Evolutionary conservation across 2,888 invertebrate genomes (phyloP).

Genomic region (Pyrgus malvae): DNA sequence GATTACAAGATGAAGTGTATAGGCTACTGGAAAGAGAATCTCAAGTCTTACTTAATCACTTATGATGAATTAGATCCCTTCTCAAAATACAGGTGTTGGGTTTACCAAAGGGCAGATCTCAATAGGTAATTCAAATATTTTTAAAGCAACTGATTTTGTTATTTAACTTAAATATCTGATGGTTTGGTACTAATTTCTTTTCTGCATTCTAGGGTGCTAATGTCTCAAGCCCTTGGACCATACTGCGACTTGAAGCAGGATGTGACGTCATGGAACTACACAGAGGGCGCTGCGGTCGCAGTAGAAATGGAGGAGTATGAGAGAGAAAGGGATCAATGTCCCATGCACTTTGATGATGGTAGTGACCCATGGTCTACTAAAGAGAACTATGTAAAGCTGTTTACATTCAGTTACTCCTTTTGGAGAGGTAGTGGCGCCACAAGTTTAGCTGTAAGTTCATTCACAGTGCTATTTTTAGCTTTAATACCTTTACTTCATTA

Average conservation of each 20-base stretch:
- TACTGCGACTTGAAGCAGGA: slow-evolving; percentile 95
- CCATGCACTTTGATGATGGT: slow-evolving; percentile 98
- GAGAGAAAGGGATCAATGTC: slow-evolving; percentile 96
- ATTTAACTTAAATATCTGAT: too few species aligned
- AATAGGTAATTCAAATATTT: slow-evolving; percentile 82
- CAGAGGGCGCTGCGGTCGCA: slow-evolving; percentile 96
- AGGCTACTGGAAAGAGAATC: slow-evolving; percentile 98
- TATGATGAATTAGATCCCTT: slow-evolving; percentile 98
- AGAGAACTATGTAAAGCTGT: slow-evolving; percentile 88
- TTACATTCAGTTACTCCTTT: slow-evolving; percentile 70
- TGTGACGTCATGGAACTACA: slow-evolving; percentile 93
- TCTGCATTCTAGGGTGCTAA: slow-evolving; percentile 64
- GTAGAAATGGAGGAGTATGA: slow-evolving; percentile 96
- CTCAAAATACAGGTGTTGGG: slow-evolving; percentile 98
- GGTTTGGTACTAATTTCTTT: neutral
- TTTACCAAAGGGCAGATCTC: slow-evolving; percentile 96
- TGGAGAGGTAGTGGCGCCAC: slow-evolving; percentile 57
- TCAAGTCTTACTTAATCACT: slow-evolving; percentile 97
- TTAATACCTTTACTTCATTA: slow-evolving; percentile 40
- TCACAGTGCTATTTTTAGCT: slow-evolving; percentile 43
- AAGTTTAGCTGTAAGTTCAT: slow-evolving; percentile 24
- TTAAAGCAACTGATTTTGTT: neutral
- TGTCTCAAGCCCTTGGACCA: slow-evolving; percentile 94
- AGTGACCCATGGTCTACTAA: slow-evolving; percentile 90
- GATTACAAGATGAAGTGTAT: slow-evolving; percentile 98